These are phyloP conservation scores for Paradoxurus hermaphroditus DNA, from an alignment of 2,113 vertebrate genomes.

Conservation along the genomic window DNA sequence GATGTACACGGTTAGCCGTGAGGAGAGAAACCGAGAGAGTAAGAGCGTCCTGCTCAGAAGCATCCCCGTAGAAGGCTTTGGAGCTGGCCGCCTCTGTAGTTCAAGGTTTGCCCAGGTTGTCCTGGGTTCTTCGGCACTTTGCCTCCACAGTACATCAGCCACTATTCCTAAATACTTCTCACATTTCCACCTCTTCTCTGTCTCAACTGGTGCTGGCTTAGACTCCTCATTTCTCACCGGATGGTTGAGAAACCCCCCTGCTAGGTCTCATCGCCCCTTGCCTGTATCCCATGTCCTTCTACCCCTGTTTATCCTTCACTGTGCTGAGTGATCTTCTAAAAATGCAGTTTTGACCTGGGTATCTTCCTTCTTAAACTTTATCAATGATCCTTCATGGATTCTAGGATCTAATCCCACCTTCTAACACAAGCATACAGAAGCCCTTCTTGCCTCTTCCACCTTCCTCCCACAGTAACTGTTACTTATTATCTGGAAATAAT, in stretches of 20 bases:
- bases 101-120: neutral
- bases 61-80: neutral
- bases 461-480: neutral
- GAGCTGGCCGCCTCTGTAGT: accelerated
- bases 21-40: neutral
- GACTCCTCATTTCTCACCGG: neutral
- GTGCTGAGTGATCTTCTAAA: neutral
- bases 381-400: neutral
- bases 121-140: neutral
- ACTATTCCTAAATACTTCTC: accelerated
- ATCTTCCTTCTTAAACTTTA: neutral
- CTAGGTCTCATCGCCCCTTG: neutral
- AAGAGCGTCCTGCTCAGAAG: accelerated
- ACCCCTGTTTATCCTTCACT: neutral
- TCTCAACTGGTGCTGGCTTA: neutral
- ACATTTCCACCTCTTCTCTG: accelerated
- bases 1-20: accelerated
- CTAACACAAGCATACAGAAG: too few species aligned
- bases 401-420: neutral
- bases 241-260: accelerated
- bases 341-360: neutral
- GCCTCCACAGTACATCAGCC: accelerated
- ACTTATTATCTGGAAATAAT: too few species aligned
- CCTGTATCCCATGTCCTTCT: neutral
- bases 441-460: neutral